Conservation (phyloP, 2,797 vertebrate genomes). For the Anisognathus igniventris region DNA sequence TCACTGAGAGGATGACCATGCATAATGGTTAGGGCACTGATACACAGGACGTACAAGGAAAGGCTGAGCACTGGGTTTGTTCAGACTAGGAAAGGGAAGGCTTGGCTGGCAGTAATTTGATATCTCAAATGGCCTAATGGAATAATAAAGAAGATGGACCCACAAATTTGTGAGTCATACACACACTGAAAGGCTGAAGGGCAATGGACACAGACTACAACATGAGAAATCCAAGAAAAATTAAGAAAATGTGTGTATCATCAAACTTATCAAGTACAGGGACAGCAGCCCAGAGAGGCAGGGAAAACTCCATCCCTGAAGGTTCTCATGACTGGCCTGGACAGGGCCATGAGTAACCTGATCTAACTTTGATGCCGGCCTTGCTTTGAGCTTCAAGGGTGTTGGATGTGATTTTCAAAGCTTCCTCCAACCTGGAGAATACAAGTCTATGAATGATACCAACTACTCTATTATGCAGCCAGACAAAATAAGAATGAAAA, state of each 20-base stretch:
- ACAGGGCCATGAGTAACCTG: neutral
- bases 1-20: neutral
- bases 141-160: neutral
- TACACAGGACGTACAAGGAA: neutral
- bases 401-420: neutral
- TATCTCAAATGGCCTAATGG: neutral
- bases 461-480: neutral
- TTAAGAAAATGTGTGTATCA: neutral
- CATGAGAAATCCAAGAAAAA: neutral
- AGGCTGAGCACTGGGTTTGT: neutral
- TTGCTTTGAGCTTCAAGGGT: neutral
- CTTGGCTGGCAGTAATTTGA: accelerated
- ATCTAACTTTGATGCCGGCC: neutral
- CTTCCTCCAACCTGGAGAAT: neutral
- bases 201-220: neutral
- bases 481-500: neutral
- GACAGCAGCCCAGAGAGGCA: neutral
- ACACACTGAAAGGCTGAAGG: neutral
- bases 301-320: neutral
- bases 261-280: neutral
- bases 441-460: neutral
- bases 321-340: neutral
- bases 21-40: neutral
- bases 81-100: neutral
- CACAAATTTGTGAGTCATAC: neutral